A percentile compares a stretch with the other conserved stretches of the same genome.
Conservation (phyloP, 1,140 invertebrate genomes). For the Drosophila melanogaster region DNA sequence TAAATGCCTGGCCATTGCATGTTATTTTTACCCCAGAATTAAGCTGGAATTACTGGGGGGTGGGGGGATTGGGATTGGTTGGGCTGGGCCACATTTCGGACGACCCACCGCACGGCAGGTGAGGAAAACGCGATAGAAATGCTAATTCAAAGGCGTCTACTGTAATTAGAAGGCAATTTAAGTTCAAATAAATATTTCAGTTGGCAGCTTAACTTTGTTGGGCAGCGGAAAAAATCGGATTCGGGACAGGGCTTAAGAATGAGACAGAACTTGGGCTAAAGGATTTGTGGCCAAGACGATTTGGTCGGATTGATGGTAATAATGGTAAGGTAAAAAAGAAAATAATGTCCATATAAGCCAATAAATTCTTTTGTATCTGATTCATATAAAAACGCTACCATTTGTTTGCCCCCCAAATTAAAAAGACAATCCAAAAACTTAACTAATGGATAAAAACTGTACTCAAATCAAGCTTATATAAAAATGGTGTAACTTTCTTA, state of each 20-base stretch:
- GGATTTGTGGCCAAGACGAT: conserved; percentile 42
- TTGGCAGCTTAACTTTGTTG: conserved; percentile 48
- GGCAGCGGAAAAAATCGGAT: conserved; percentile 1
- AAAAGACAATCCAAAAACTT: no score
- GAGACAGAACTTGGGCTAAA: conserved; percentile 1
- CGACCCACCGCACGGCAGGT: conserved; percentile 9
- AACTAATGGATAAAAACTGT: no score
- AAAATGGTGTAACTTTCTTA: background rate
- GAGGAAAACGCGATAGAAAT: conserved; percentile 61
- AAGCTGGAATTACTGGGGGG: background rate
- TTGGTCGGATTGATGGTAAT: conserved; percentile 5
- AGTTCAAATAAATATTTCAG: conserved; percentile 74
- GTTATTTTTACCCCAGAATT: conserved; percentile 56
- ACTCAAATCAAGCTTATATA: background rate
- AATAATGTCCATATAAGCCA: no score
- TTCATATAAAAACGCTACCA: no score
- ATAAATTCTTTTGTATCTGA: no score
- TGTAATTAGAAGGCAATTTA: conserved; percentile 80
- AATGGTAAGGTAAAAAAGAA: background rate
- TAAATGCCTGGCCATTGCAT: conserved; percentile 73
- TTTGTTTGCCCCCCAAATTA: no score
- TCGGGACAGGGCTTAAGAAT: background rate
- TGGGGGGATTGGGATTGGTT: background rate
- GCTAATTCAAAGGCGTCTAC: conserved; percentile 64
- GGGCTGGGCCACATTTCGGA: background rate